A percentile compares a stretch with the other conserved stretches of the same genome.
Evolutionary conservation across 2,888 invertebrate species (phyloP).

Genomic region (Rhagophthalmus giganteus): DNA sequence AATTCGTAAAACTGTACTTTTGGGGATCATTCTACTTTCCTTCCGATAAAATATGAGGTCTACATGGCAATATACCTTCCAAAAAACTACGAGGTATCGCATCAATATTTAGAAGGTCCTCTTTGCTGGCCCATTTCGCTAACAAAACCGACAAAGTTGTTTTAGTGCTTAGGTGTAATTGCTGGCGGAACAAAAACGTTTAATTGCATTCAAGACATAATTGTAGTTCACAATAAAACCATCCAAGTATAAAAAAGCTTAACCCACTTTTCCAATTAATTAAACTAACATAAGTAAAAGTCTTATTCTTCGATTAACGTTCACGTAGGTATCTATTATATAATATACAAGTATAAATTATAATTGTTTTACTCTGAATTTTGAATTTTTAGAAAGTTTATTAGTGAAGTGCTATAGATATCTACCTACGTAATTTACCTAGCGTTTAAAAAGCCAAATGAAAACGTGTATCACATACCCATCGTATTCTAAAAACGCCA

Average conservation of each 20-base stretch:
- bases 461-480: too few species aligned
- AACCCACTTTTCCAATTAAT: constrained; percentile 7
- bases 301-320: too few species aligned
- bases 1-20: constrained; percentile 37
- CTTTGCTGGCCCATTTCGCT: constrained; percentile 11
- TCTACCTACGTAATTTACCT: too few species aligned
- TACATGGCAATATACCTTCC: constrained; percentile 25
- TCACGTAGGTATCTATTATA: too few species aligned
- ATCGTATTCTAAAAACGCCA: constrained; percentile 48
- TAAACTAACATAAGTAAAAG: too few species aligned
- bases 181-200: constrained; percentile 1
- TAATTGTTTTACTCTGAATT: too few species aligned
- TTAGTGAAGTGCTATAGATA: neutral
- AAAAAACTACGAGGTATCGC: constrained; percentile 17
- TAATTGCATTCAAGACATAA: constrained; percentile 6
- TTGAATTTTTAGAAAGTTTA: too few species aligned
- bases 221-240: constrained; percentile 16
- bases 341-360: too few species aligned
- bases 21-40: constrained; percentile 36
- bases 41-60: constrained; percentile 28
- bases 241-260: constrained; percentile 18
- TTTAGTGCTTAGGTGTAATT: constrained; percentile 4
- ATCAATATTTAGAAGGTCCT: constrained; percentile 24
- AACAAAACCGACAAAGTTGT: constrained; percentile 7
- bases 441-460: too few species aligned